These are phyloP conservation scores for Platypus cylindrus DNA, from an alignment of 2,888 invertebrate genomes.

Conservation along the genomic window DNA sequence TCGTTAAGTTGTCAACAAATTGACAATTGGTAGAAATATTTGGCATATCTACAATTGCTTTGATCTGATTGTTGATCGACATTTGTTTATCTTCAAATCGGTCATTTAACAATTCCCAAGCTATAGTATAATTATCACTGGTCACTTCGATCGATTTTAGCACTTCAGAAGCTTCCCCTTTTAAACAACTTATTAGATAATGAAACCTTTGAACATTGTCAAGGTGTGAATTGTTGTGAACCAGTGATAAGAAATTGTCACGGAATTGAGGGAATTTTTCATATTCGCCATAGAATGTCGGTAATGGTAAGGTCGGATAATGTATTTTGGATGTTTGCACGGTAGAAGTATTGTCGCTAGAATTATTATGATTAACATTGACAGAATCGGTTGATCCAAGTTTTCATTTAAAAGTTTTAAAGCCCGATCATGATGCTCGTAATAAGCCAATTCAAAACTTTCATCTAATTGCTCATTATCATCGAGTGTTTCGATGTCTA, in stretches of 20 bases:
- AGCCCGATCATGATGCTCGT: too few relatives aligned
- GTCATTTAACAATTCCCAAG: slow-evolving; percentile 12
- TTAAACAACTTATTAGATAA: slow-evolving; percentile 12
- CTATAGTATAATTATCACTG: slow-evolving; percentile 14
- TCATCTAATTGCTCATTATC: too few relatives aligned
- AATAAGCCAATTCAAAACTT: too few relatives aligned
- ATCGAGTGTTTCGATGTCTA: too few relatives aligned
- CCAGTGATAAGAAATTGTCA: slow-evolving; percentile 13
- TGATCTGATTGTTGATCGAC: slow-evolving; percentile 12
- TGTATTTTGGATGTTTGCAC: too few relatives aligned
- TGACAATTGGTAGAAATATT: too few relatives aligned
- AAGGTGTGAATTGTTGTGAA: slow-evolving; percentile 11
- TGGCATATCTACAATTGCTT: slow-evolving; percentile 1
- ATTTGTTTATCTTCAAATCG: slow-evolving; percentile 15
- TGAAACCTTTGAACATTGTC: slow-evolving; percentile 13
- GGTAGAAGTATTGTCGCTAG: too few relatives aligned
- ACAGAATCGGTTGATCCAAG: too few relatives aligned
- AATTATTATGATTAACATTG: too few relatives aligned
- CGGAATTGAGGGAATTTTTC: slow-evolving; percentile 13
- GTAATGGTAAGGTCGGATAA: too few relatives aligned
- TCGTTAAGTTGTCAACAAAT: too few relatives aligned
- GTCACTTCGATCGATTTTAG: slow-evolving; percentile 14
- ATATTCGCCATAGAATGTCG: slow-evolving; percentile 13
- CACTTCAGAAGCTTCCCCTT: slow-evolving; percentile 13
- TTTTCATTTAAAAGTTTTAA: too few relatives aligned